Evolutionary conservation across 2,797 vertebrate genomes (phyloP).

Genomic region (Bryconaethiops microstoma): DNA sequence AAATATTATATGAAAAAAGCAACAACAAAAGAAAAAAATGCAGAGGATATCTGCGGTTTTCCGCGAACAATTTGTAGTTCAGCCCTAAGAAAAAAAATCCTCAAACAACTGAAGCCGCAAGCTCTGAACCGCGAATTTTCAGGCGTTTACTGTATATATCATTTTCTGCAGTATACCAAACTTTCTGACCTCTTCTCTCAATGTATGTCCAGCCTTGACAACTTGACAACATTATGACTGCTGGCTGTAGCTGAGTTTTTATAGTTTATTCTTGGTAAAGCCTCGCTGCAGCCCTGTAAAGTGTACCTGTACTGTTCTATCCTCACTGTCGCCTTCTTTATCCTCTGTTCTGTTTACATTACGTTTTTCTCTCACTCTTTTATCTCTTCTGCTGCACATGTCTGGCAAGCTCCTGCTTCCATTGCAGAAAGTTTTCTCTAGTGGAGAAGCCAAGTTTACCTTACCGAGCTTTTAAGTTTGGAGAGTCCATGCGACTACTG

Average conservation of each 20-base stretch:
- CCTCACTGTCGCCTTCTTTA: neutral
- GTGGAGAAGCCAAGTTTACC: slow-evolving; percentile 28
- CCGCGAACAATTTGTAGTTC: no score
- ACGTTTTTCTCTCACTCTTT: slow-evolving; percentile 48
- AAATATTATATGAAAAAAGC: no score
- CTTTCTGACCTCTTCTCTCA: neutral
- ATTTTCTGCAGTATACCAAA: no score
- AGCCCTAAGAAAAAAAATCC: no score
- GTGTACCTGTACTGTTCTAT: neutral
- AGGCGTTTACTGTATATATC: no score
- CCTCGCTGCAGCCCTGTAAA: neutral
- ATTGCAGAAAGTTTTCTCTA: slow-evolving; percentile 26
- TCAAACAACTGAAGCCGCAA: no score
- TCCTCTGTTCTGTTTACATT: slow-evolving; percentile 41
- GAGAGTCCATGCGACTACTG: neutral
- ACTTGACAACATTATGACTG: neutral
- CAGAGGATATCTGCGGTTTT: no score
- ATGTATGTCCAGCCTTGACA: neutral
- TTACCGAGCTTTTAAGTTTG: slow-evolving; percentile 26
- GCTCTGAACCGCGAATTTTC: no score
- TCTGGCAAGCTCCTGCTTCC: slow-evolving; percentile 38
- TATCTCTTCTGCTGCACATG: slow-evolving; percentile 46
- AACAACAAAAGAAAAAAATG: no score
- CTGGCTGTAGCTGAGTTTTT: neutral
- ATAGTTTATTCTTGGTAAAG: neutral